Base-by-base conservation (phyloP, 2,797 vertebrate species). In the Ibycter americanus region DNA sequence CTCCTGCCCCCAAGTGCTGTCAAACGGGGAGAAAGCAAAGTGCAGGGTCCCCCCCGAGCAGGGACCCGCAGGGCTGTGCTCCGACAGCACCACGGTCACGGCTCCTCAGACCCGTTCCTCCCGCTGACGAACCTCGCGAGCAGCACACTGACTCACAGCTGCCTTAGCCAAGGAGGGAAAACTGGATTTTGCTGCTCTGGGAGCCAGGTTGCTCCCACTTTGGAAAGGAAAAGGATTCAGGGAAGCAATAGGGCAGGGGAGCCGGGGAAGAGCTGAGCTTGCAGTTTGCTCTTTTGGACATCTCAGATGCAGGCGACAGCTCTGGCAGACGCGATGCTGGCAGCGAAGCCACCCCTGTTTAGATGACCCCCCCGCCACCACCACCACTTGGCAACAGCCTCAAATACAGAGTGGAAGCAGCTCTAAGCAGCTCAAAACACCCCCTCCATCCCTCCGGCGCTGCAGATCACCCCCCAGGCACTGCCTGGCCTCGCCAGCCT, bases 71-170 rank as follows among this genome's bases (percentile, higher is more conserved):
- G 71, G 91, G 86, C 79, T 8, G 2, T 1, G 71, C 83, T 85
- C 88, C 88, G 81, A 2, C 0, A 0, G 36, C 2, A 0, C 6
- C 58, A 42, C 4, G 4, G 17, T 13, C 82, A 44, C 26, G 1
- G 72, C 52, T 80, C 87, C 83, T 62, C 4, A 12, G 74, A 65
- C 61, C 81, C 23, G 68, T 15, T 51, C 51, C 74, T 93, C 65
- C 61, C 0, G 4, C 73, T 52, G 74, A 32, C 0, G 5, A 63
- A 25, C 68, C 59, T 42, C 5, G 0, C 0, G 6, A 81, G 51
- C 70, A 84, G 51, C 70, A 9, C 68, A 16, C 36, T 36, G 86
- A 89, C 93, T 93, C 54, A 38, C 36, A 25, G 74, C 46, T 21
- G 42, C 58, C 46, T 32, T 5, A 21, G 63, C 55, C 11, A 2